Percentiles rank a stretch among this genome's conserved stretches.
Evolutionary conservation across 2,888 invertebrate species (phyloP).

Genomic region (Girardia tigrina): DNA sequence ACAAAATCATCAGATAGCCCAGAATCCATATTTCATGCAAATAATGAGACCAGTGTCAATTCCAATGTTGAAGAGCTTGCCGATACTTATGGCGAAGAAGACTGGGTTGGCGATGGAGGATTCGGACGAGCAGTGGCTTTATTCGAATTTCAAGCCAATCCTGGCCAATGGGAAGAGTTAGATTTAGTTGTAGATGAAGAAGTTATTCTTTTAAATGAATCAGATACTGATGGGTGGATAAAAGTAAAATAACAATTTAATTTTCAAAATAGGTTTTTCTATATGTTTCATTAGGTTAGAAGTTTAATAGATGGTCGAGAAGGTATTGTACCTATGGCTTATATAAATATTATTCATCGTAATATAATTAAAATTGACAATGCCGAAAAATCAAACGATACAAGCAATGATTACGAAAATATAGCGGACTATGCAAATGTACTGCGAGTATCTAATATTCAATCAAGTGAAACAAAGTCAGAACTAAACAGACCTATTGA

Average conservation of each 20-base stretch:
- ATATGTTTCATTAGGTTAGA: not conserved
- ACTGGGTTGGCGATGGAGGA: conserved; percentile 8
- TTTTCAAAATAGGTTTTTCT: not conserved
- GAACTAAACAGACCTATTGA: not conserved
- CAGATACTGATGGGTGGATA: conserved; percentile 29
- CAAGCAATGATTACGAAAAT: not conserved
- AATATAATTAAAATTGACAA: not conserved
- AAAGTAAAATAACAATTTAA: not conserved
- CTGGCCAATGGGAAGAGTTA: conserved; percentile 21
- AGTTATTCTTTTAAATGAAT: conserved; percentile 6
- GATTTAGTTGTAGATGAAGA: conserved; percentile 31
- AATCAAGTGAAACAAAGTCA: not conserved
- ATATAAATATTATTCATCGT: not conserved
- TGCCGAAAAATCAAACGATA: not conserved
- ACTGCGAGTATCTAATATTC: not conserved
- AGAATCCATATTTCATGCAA: not conserved
- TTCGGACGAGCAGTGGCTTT: conserved; percentile 8
- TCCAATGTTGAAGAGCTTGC: not conserved
- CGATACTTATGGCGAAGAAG: not conserved
- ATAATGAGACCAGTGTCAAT: not conserved
- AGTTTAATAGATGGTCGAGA: conserved; percentile 24
- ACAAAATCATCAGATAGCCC: not conserved
- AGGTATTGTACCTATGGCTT: not conserved
- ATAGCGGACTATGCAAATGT: not conserved
- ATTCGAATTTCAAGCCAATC: conserved; percentile 30